Evolutionary conservation across 2,888 invertebrate genomes (phyloP), one percentile per base, ranked within the genome.

Genomic region (Heliothis peltigera): DNA sequence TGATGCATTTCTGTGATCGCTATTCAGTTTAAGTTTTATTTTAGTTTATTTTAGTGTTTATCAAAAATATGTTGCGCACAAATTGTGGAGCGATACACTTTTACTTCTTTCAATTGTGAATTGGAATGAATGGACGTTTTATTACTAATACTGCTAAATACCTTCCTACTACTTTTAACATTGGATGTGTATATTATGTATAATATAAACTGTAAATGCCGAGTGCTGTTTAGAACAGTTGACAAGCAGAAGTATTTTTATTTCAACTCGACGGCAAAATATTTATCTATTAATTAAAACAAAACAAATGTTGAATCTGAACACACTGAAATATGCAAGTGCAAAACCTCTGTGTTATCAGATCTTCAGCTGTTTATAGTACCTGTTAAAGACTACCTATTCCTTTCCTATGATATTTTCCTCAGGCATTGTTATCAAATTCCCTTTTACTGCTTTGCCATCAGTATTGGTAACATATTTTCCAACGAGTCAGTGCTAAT

Each of bases 1-100:
- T 89, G 89, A 89, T 88, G 92, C 92, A 92, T 93, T 93, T 93
- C 94, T 94, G 94, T 94, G 93, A 94, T 94, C 88, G 80, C 82
- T 89, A 79, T 88, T 88, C 89, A 87, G 83, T 86, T 86, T 92
- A 90, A 87, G 88, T 86, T 89, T 88, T 85, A 84, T 88, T 86
- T 88, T 85, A 85, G 82, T 83, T 84, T 82, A 82, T 75, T 75
- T 76, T 86, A 85, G 80, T 84, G 77, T 61, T 70, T 82, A 86
- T 69, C 69, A 56, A 81, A 81, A 76, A 62, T 52, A 82, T 78
- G 79, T 83, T 81, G 76, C 83, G 87, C 92, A 92, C 91, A 93
- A 92, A 91, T 84, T 86, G 74, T 83, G 70, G 47, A 64, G 62
- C 47, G 57, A 22, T 64, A 57, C 65, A 58, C 55, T 59, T 55